These are phyloP conservation scores for Cydia strobilella DNA, from an alignment of 1,140 invertebrate genomes.

Conservation along the genomic window DNA sequence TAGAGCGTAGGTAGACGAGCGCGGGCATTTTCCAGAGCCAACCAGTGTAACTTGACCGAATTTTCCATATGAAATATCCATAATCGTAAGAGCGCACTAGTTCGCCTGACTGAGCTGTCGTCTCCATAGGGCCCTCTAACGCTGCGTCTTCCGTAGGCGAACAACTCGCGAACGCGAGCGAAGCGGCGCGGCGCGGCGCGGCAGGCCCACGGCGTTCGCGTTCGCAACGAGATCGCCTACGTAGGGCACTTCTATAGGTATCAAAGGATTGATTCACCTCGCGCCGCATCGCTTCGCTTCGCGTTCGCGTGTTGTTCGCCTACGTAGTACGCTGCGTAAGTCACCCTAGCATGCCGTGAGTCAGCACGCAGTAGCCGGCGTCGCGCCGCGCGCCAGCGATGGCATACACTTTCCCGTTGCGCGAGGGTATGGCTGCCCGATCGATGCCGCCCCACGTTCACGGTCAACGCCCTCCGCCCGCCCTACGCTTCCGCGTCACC, in stretches of 20 bases:
- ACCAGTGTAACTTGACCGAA: not conserved
- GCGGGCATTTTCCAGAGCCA: too few species aligned
- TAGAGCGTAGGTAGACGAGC: not conserved
- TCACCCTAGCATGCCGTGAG: not conserved
- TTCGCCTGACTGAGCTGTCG: not conserved
- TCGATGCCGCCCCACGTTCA: conserved; percentile 78
- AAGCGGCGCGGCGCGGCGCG: too few species aligned
- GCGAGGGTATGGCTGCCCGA: conserved; percentile 75
- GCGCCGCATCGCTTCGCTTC: too few species aligned
- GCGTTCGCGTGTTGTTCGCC: too few species aligned
- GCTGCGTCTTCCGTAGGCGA: too few species aligned
- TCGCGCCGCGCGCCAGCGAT: conserved; percentile 6
- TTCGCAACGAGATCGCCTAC: too few species aligned
- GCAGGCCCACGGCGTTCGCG: too few species aligned
- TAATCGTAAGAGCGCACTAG: not conserved
- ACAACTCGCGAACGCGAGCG: too few species aligned
- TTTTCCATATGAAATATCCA: not conserved
- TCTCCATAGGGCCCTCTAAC: not conserved
- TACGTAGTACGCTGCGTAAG: too few species aligned
- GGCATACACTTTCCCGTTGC: conserved; percentile 71
- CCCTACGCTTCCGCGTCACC: conserved; percentile 76
- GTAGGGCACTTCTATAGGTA: too few species aligned
- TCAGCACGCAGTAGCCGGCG: not conserved
- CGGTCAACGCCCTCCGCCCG: conserved; percentile 78
- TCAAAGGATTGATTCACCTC: too few species aligned